Evolutionary conservation across 2,797 vertebrate species (phyloP).

Genomic region (Tadarida brasiliensis): DNA sequence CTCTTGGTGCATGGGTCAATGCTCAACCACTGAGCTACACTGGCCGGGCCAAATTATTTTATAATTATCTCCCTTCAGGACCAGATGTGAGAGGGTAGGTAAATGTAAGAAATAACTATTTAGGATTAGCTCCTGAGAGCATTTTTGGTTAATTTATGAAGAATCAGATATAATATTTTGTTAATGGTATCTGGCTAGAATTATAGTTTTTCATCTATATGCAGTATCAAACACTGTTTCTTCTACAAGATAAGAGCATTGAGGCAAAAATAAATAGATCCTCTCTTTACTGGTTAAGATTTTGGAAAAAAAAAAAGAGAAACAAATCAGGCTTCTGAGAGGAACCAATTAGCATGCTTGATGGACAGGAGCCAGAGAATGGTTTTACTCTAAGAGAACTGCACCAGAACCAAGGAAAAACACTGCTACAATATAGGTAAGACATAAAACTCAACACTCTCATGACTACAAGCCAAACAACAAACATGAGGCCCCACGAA

Average conservation of each 20-base stretch:
- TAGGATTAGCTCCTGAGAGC: not conserved
- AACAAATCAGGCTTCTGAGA: not conserved
- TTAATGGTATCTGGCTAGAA: not conserved
- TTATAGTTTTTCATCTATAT: not conserved
- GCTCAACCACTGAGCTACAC: no score
- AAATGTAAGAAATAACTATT: not conserved
- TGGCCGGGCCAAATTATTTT: not conserved
- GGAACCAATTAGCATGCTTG: not conserved
- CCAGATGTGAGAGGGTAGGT: not conserved
- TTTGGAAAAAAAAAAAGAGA: not conserved
- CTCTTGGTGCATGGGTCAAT: no score
- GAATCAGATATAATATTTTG: not conserved
- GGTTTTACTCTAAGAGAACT: not conserved
- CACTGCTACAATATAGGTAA: rapidly evolving
- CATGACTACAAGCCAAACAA: not conserved
- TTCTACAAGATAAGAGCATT: not conserved
- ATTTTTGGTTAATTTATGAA: not conserved
- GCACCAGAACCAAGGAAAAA: not conserved
- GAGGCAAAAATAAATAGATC: not conserved
- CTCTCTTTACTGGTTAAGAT: not conserved
- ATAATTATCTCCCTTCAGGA: not conserved
- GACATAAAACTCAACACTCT: not conserved
- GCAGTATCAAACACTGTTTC: not conserved
- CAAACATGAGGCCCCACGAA: not conserved
- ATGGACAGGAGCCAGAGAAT: not conserved